phyloP scores from a whole-genome alignment of 35 echinoderm and acorn worm genomes.

The Ptychodera flava region DNA sequence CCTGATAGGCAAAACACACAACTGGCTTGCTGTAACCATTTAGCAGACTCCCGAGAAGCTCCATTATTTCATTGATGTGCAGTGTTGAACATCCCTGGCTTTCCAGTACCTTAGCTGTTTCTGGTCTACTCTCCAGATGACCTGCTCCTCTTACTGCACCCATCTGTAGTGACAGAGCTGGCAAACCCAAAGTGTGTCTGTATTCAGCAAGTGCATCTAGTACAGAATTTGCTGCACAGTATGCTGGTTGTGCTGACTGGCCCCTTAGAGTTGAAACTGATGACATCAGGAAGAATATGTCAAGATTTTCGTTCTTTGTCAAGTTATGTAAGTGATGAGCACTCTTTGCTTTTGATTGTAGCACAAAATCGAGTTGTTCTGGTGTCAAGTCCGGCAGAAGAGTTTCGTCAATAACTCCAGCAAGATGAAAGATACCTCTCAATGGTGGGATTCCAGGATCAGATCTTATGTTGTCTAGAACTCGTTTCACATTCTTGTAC shows the following conservation, averaged over 20 bases:
- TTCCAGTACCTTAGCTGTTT: conserved; percentile 23
- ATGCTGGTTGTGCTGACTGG: conserved; percentile 37
- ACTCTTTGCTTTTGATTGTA: conserved; percentile 23
- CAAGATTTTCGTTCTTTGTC: conserved; percentile 42
- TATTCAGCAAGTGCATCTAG: conserved; percentile 40
- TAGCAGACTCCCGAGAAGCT: conserved; percentile 52
- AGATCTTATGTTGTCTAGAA: no score
- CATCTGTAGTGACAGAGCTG: conserved; percentile 59
- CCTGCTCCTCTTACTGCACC: no score
- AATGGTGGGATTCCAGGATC: conserved; percentile 11
- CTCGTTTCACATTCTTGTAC: conserved; percentile 10
- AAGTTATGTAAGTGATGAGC: conserved; percentile 37
- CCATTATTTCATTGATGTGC: conserved; percentile 75
- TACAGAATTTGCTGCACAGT: conserved; percentile 31
- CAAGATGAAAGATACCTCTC: conserved; percentile 60
- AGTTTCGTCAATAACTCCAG: conserved; percentile 31
- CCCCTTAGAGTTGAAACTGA: conserved; percentile 44
- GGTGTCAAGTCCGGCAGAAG: conserved; percentile 15
- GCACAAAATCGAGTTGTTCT: conserved; percentile 9
- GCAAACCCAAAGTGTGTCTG: conserved; percentile 38
- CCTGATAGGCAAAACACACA: conserved; percentile 70
- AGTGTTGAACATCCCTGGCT: conserved; percentile 39
- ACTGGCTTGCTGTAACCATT: conserved; percentile 16
- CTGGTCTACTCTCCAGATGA: conserved; percentile 36
- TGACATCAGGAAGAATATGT: conserved; percentile 60